Percentiles rank a stretch among this genome's conserved stretches.
phyloP scores from a whole-genome alignment of 2,888 invertebrate genomes.

The Paralinhomoeus sp. region DNA sequence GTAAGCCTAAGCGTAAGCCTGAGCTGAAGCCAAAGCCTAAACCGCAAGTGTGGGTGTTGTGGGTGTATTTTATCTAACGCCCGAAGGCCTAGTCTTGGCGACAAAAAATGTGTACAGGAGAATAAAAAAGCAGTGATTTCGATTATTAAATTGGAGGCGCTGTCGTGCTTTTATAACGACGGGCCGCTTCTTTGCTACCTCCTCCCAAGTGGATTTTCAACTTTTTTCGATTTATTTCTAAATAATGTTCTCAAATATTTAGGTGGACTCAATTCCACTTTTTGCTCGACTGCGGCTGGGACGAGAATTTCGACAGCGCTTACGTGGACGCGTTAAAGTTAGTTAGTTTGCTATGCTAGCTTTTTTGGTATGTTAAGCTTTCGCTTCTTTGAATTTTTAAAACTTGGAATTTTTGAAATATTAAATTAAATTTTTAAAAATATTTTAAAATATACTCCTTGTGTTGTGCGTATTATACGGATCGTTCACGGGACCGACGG shows the following conservation, averaged over 20 bases:
- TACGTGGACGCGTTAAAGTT: slow-evolving; percentile 68
- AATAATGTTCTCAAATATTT: too few relatives aligned
- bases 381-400: not conserved
- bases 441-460: too few relatives aligned
- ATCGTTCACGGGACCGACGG: too few relatives aligned
- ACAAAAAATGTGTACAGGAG: too few relatives aligned
- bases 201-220: slow-evolving; percentile 31
- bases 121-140: too few relatives aligned
- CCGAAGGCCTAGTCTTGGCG: too few relatives aligned
- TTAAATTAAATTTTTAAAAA: slow-evolving; percentile 2
- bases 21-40: too few relatives aligned
- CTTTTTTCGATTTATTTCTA: not conserved
- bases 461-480: too few relatives aligned
- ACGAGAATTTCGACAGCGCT: slow-evolving; percentile 71
- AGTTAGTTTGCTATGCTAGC: slow-evolving; percentile 56
- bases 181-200: slow-evolving; percentile 90
- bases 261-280: slow-evolving; percentile 90
- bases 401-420: not conserved
- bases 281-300: slow-evolving; percentile 92
- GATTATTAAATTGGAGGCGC: slow-evolving; percentile 80
- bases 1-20: too few relatives aligned
- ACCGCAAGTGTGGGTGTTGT: too few relatives aligned
- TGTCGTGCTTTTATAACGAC: slow-evolving; percentile 87
- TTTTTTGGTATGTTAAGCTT: not conserved
- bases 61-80: too few relatives aligned